Evolutionary conservation across 2,888 invertebrate genomes (phyloP).

Genomic region (Biston betularia): DNA sequence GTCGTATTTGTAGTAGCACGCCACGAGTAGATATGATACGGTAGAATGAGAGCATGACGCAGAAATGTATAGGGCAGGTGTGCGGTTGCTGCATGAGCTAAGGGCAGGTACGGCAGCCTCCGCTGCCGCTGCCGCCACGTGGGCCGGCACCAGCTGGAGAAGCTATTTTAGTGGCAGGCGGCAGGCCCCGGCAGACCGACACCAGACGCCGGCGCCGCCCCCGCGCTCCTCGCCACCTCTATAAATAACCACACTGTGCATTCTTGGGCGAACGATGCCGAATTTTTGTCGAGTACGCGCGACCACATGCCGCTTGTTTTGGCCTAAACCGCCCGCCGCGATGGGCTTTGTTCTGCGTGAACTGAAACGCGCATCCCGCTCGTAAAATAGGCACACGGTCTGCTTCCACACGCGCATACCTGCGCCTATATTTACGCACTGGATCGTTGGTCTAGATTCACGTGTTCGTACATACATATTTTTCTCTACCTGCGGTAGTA

Average conservation of each 20-base stretch:
- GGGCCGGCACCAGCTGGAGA: constrained; percentile 85
- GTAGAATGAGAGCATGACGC: neutral
- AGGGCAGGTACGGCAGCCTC: constrained; percentile 61
- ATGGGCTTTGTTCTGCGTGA: constrained; percentile 38
- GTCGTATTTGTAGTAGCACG: too few relatives aligned
- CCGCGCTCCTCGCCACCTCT: constrained; percentile 84
- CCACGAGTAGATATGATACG: neutral
- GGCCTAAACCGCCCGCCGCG: constrained; percentile 63
- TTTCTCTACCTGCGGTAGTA: neutral
- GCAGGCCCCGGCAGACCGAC: constrained; percentile 88
- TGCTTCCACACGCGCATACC: constrained; percentile 31
- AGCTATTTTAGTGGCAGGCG: constrained; percentile 86
- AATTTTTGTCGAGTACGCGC: constrained; percentile 87
- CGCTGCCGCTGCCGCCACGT: constrained; percentile 74
- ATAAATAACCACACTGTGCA: constrained; percentile 84
- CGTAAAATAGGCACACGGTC: constrained; percentile 30
- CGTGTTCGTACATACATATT: neutral
- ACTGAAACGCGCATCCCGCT: constrained; percentile 33
- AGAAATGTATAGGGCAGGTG: constrained; percentile 4
- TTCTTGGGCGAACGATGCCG: constrained; percentile 86
- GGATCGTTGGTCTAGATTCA: constrained; percentile 35
- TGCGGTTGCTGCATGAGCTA: constrained; percentile 33
- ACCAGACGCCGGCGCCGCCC: constrained; percentile 85
- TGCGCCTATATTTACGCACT: constrained; percentile 44
- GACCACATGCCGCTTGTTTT: constrained; percentile 84